Evolutionary conservation across 2,888 invertebrate species (phyloP).

Genomic region (Loripinus fragilis): DNA sequence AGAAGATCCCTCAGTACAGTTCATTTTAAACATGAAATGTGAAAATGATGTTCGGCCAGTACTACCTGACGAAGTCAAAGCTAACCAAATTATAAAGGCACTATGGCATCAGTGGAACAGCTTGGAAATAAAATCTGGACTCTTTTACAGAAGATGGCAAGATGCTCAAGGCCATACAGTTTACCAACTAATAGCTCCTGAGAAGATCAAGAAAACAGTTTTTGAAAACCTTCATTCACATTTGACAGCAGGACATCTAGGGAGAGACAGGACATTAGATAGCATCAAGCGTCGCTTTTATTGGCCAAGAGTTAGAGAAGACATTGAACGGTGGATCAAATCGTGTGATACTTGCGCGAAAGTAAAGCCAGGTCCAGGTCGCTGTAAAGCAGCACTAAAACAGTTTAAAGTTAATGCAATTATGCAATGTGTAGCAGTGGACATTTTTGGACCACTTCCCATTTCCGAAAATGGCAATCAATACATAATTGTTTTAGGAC

Average conservation of each 20-base stretch:
- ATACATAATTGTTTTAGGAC: too few species aligned
- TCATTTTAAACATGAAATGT: neutral
- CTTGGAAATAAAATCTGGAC: neutral
- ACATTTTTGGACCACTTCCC: too few species aligned
- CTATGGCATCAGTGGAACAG: slow-evolving; percentile 17
- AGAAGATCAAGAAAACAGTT: too few species aligned
- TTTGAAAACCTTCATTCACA: too few species aligned
- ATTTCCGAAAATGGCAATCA: too few species aligned
- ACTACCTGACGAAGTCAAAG: neutral
- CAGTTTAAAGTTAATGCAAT: slow-evolving; percentile 29
- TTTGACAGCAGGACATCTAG: too few species aligned
- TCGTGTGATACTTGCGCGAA: slow-evolving; percentile 48
- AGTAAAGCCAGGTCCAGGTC: slow-evolving; percentile 46
- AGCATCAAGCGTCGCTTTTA: slow-evolving; percentile 45
- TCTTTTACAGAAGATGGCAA: slow-evolving; percentile 1
- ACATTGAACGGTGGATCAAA: slow-evolving; percentile 44
- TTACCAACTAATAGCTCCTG: neutral
- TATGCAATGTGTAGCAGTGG: too few species aligned
- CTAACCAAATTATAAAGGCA: neutral
- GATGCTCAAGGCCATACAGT: neutral
- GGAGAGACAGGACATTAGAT: slow-evolving; percentile 48
- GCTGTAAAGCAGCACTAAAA: slow-evolving; percentile 40
- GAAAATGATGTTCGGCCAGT: neutral
- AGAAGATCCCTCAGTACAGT: neutral
- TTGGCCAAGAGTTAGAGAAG: slow-evolving; percentile 49